Evolutionary conservation across 30 jellyfish, hydroid and myxozoan genomes (phyloP).

Genomic region (Sanderia malayensis): DNA sequence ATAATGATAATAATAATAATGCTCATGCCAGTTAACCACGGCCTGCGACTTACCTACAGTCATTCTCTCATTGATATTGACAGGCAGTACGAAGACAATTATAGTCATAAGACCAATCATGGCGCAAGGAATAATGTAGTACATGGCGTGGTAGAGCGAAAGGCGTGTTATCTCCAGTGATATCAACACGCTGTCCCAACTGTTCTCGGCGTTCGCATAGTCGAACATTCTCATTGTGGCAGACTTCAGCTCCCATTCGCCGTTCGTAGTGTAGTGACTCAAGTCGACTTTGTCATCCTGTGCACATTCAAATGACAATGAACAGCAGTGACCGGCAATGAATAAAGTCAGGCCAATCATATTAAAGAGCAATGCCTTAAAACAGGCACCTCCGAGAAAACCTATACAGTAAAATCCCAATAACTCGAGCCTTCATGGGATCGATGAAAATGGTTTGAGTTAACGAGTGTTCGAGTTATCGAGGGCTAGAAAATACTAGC

Average conservation of each 20-base stretch:
- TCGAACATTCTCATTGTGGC: slow-evolving; percentile 16
- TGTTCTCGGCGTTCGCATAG: neutral
- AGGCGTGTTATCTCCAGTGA: slow-evolving; percentile 49
- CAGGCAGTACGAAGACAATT: slow-evolving; percentile 65
- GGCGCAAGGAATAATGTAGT: slow-evolving; percentile 68
- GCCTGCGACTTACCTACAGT: slow-evolving; percentile 83
- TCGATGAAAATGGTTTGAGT: too few species aligned
- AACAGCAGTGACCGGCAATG: too few species aligned
- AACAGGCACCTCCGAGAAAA: too few species aligned
- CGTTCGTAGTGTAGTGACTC: slow-evolving; percentile 43
- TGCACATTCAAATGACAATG: neutral
- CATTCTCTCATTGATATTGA: slow-evolving; percentile 79
- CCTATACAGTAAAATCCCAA: too few species aligned
- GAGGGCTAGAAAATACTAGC: too few species aligned
- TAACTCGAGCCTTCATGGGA: too few species aligned
- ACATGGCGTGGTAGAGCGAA: slow-evolving; percentile 77
- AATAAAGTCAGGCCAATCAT: too few species aligned
- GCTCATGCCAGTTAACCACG: too few species aligned
- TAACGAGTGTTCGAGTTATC: too few species aligned
- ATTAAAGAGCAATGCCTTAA: too few species aligned
- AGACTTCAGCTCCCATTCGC: slow-evolving; percentile 69
- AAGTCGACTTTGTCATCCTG: slow-evolving; percentile 42
- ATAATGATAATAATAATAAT: too few species aligned
- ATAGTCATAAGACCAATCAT: slow-evolving; percentile 80
- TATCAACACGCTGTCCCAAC: slow-evolving; percentile 46